These are phyloP conservation scores for Sciurus vulgaris DNA, from an alignment of 2,797 vertebrate genomes.

Conservation along the genomic window DNA sequence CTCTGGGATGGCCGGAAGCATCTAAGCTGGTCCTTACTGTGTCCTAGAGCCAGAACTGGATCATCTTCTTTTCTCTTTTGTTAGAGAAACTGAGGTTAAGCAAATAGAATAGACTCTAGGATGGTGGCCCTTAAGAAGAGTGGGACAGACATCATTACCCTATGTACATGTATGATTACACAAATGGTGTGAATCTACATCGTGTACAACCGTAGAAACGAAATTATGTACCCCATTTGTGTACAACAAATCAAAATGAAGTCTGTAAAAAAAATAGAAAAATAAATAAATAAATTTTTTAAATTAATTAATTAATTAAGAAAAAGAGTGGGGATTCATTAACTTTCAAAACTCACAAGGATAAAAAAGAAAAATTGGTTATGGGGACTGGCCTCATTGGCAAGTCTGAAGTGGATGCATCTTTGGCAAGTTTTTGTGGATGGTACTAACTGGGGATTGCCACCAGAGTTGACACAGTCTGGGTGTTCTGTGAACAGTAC, in stretches of 20 bases:
- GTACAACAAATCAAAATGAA: no score
- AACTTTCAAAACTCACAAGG: conserved; percentile 15
- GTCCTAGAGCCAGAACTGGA: background rate
- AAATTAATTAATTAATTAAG: no score
- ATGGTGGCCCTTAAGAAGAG: background rate
- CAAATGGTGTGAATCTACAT: no score
- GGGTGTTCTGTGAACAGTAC: no score
- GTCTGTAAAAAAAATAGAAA: no score
- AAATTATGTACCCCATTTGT: no score
- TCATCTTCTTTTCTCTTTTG: background rate
- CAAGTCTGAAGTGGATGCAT: conserved; percentile 8
- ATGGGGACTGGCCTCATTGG: background rate
- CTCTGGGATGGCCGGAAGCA: background rate
- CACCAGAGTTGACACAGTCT: background rate
- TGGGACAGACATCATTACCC: no score
- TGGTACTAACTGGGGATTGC: background rate
- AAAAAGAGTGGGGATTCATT: background rate
- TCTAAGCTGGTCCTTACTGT: background rate
- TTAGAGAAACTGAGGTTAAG: conserved; percentile 4
- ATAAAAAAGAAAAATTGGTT: conserved; percentile 5
- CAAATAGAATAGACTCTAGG: background rate
- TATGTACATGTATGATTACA: no score
- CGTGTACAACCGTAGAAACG: no score
- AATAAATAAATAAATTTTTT: no score
- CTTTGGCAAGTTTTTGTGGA: background rate